phyloP scores from a whole-genome alignment of 2,888 invertebrate species.

The Andrena bucephala region DNA sequence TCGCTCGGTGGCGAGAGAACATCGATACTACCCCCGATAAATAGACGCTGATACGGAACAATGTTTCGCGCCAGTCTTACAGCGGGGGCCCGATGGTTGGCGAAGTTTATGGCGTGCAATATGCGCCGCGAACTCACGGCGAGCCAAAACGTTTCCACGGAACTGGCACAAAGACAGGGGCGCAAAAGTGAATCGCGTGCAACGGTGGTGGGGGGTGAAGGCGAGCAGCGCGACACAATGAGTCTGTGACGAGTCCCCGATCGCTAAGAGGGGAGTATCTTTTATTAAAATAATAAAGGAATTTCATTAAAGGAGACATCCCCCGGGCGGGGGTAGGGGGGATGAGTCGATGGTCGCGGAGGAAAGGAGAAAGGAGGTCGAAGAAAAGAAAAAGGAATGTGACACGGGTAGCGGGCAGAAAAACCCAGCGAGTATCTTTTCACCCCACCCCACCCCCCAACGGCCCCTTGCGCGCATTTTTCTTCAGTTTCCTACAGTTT shows the following conservation, averaged over 20 bases:
- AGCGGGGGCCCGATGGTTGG: not conserved
- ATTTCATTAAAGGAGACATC: slow-evolving; percentile 55
- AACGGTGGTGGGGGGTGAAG: not conserved
- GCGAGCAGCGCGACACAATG: slow-evolving; percentile 21
- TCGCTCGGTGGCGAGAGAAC: not conserved
- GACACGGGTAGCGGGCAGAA: slow-evolving; percentile 29
- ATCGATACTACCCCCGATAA: slow-evolving; percentile 41
- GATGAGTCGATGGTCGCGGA: slow-evolving; percentile 15
- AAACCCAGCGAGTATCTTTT: slow-evolving; percentile 50
- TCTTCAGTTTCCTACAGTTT: slow-evolving; percentile 43
- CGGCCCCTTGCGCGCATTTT: slow-evolving; percentile 53
- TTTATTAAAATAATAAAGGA: slow-evolving; percentile 65
- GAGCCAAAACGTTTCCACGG: slow-evolving; percentile 32
- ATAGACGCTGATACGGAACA: slow-evolving; percentile 41
- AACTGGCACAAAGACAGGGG: slow-evolving; percentile 18
- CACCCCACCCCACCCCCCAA: slow-evolving; percentile 24
- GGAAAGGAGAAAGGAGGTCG: slow-evolving; percentile 6
- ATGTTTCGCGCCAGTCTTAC: slow-evolving; percentile 19
- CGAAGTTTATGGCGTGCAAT: slow-evolving; percentile 46
- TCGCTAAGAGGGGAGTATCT: slow-evolving; percentile 47
- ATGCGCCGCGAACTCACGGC: slow-evolving; percentile 36
- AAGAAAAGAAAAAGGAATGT: slow-evolving; percentile 53
- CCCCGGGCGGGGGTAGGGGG: not conserved
- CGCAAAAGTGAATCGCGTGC: slow-evolving; percentile 28
- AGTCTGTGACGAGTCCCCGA: slow-evolving; percentile 42